Evolutionary conservation across 2,888 invertebrate genomes (phyloP), one percentile per base, ranked within the genome.

Genomic region (Acronicta alni): DNA sequence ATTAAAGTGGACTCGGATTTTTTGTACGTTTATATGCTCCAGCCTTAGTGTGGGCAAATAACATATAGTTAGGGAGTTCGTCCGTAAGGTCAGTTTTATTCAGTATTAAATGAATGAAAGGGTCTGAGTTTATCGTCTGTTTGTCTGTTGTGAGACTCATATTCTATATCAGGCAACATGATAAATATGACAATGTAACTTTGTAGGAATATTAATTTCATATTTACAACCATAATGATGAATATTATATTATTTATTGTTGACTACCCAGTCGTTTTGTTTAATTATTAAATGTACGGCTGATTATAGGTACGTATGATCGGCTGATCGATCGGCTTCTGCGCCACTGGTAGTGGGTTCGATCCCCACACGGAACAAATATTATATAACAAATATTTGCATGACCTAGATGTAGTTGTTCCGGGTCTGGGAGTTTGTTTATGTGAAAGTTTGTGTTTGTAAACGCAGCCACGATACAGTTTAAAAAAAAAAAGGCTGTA

Each of bases 1-100:
- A 59, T 77, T 72, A 65, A 64, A 58, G 38, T 62, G 44, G 54
- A 53, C 52, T 56, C 17, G 44, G 20, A 45, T 56, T 59, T 70
- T 69, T 59, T 57, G 48, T 57, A 57, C 32, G 44, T 47, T 30
- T 54, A 41, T 32, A 30, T 20, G 26, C 10, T 30, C 12, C 39
- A 1, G 14, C 15, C 17, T 56, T 15, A 43, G 30, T 35, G 38
- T 42, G 26, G 8, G 7, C 14, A 39, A 49, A 44, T 44, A 39
- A 58, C 10, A 53, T 30, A 30, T 14, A 46, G 35, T 56, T 7
- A 18, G 14, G 5, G 10, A 54, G 23, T 52, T 16, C 38, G 26
- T 35, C 46, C 18, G 26, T 57, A 20, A 45, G 20, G 48, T 32
- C 30, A 26, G 26, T 30, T 47, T 52, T 47, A 47, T 47, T 44